Evolutionary conservation across 2,113 vertebrate species (phyloP).

Genomic region (Tauraco erythrolophus): DNA sequence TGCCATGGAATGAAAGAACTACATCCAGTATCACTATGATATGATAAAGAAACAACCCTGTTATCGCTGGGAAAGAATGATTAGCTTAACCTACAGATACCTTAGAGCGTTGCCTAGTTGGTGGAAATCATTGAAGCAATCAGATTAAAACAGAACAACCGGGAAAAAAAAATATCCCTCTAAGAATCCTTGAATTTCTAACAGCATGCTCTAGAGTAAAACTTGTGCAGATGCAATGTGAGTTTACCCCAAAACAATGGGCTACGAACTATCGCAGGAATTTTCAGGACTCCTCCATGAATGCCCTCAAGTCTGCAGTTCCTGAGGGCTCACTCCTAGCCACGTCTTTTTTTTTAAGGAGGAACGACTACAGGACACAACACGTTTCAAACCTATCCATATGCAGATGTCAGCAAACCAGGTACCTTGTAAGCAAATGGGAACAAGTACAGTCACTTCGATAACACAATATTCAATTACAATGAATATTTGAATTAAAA

Average conservation of each 20-base stretch:
- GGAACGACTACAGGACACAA: conserved; percentile 11
- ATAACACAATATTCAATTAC: neutral
- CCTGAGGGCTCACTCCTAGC: conserved; percentile 38
- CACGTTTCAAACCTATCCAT: neutral
- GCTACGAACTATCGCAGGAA: neutral
- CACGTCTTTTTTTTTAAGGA: neutral
- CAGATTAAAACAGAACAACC: neutral
- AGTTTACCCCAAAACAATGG: neutral
- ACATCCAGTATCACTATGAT: neutral
- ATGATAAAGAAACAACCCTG: neutral
- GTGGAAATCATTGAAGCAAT: neutral
- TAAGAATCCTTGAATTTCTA: neutral
- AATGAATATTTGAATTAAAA: neutral
- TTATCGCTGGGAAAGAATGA: neutral
- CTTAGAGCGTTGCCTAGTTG: neutral
- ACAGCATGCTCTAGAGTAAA: neutral
- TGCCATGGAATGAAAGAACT: neutral
- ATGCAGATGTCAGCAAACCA: conserved; percentile 14
- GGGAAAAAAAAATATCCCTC: too few species aligned
- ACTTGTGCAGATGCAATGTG: neutral
- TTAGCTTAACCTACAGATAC: neutral
- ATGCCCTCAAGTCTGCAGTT: neutral
- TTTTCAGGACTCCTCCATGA: neutral
- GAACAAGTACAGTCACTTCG: neutral
- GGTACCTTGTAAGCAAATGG: neutral